Conservation (phyloP, 2,797 vertebrate genomes). For the Nannoperca australis region DNA sequence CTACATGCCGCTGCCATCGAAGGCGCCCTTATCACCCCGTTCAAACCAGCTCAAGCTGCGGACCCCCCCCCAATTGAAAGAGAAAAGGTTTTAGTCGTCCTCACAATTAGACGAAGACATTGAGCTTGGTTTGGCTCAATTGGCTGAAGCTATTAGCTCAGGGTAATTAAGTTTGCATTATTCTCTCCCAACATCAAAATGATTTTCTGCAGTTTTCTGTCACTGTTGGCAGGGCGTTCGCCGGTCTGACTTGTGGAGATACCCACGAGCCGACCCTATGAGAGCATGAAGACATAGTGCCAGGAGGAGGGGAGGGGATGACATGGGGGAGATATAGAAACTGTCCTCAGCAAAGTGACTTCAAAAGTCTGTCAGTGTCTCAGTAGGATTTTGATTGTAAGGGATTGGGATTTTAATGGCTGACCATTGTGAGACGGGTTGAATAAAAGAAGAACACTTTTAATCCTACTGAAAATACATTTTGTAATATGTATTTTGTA, state of each 20-base stretch:
- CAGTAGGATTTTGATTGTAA: conserved; percentile 46
- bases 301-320: conserved; percentile 33
- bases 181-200: conserved; percentile 73
- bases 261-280: conserved; percentile 59
- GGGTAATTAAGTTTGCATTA: conserved; percentile 85
- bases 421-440: neutral
- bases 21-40: conserved; percentile 74
- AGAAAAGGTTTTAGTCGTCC: conserved; percentile 79
- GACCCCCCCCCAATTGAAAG: conserved; percentile 73
- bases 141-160: conserved; percentile 84
- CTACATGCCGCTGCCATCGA: conserved; percentile 60
- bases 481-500: neutral
- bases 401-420: conserved; percentile 33
- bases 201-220: conserved; percentile 67
- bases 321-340: conserved; percentile 40
- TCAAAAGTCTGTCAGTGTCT: conserved; percentile 59
- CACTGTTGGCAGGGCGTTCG: conserved; percentile 50
- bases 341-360: conserved; percentile 56
- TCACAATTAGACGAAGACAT: conserved; percentile 82
- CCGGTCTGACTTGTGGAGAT: conserved; percentile 63
- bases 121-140: conserved; percentile 76
- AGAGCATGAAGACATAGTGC: conserved; percentile 55
- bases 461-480: neutral
- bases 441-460: neutral
- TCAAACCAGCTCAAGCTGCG: conserved; percentile 71